Evolutionary conservation across 2,113 vertebrate species (phyloP), one percentile per base, ranked within the genome.

Genomic region (Notiomystis cincta): DNA sequence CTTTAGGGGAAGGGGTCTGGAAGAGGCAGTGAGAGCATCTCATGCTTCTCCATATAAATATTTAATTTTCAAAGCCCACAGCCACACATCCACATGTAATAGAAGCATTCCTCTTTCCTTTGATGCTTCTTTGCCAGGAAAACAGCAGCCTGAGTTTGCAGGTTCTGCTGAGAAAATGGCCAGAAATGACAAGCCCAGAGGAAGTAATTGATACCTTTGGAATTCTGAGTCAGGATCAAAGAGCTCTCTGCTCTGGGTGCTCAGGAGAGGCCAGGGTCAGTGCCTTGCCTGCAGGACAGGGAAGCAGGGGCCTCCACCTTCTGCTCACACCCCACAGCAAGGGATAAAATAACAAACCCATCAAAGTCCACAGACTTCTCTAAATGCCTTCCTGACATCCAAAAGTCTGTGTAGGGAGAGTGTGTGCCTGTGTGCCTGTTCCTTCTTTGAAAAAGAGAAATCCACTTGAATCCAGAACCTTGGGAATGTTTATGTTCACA

Each of bases 341-440:
- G 82, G 69, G 65, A 51, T 42, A 62, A 70, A 89, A 84, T 20
- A 42, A 76, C 47, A 77, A 71, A 67, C 10, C 35, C 42, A 64
- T 33, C 42, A 30, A 64, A 84, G 40, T 11, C 64, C n/a, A 58
- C 62, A 28, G 5, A 25, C 20, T 15, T 7, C 54, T 56, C 50
- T 56, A 37, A 51, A 84, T 21, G 50, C 45, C 60, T 88, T 14
- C 50, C 27, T 30, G 86, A 44, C 38, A 50, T 15, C 2, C 28
- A 47, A 6, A 3, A 65, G 56, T 4, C 37, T 0, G 0, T 7
- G 37, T 2, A 30, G 51, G 51, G 54, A 65, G 10, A 40, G 12
- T 8, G 23, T 11, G 24, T 9, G 42, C 31, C 57, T 38, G 15
- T 28, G 24, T 21, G 42, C 11, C 19, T 20, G 54, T 6, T 19